A percentile compares a stretch with the other conserved stretches of the same genome.
Evolutionary conservation across 2,113 vertebrate species (phyloP).

Genomic region (Elaphurus davidianus): DNA sequence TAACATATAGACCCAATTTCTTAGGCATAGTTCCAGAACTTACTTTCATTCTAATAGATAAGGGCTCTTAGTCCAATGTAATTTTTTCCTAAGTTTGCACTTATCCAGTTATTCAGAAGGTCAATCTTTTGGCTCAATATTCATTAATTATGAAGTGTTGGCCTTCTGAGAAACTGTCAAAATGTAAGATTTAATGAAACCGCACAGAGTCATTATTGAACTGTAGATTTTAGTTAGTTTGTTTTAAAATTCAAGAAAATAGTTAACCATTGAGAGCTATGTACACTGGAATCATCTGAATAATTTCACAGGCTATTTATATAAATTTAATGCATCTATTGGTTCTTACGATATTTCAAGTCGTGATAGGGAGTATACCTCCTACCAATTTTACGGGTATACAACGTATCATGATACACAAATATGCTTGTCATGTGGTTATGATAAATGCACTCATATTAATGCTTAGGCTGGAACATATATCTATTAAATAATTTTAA

Average conservation of each 20-base stretch:
- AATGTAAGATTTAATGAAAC: conserved; percentile 60
- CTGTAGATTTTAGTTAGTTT: background rate
- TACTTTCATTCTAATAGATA: conserved; percentile 64
- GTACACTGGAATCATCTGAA: background rate
- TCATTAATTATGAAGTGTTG: conserved; percentile 55
- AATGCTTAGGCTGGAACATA: background rate
- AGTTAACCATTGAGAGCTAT: conserved; percentile 35
- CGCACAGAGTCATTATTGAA: background rate
- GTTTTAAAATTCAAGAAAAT: conserved; percentile 22
- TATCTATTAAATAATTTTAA: background rate
- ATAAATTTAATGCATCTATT: background rate
- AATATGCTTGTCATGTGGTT: background rate
- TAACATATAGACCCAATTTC: conserved; percentile 61
- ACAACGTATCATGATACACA: background rate
- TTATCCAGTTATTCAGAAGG: conserved; percentile 41
- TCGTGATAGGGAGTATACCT: background rate
- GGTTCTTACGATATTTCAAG: background rate
- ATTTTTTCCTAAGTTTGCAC: conserved; percentile 33
- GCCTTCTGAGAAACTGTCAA: conserved; percentile 60
- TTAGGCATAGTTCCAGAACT: conserved; percentile 56
- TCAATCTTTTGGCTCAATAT: background rate
- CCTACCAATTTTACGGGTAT: background rate
- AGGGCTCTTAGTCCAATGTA: conserved; percentile 39
- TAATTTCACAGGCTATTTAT: background rate
- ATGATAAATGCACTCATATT: background rate